Conservation (phyloP, 2,797 vertebrate genomes). For the Prunella strophiata region DNA sequence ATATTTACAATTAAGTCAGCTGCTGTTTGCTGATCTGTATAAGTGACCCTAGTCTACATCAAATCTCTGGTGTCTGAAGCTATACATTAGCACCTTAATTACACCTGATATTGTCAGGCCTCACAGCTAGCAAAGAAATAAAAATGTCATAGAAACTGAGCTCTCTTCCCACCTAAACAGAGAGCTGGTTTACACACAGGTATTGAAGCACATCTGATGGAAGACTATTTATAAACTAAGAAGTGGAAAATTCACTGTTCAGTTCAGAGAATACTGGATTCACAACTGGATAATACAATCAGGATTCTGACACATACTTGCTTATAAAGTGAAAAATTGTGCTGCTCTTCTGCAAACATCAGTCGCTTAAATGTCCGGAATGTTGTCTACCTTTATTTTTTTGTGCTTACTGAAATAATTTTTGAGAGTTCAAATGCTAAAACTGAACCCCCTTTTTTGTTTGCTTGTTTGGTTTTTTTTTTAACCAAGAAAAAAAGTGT, state of each 20-base stretch:
- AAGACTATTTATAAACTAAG: background rate
- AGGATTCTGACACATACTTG: background rate
- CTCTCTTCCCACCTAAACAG: background rate
- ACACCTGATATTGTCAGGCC: background rate
- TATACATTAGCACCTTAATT: background rate
- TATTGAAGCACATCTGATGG: background rate
- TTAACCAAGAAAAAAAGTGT: background rate
- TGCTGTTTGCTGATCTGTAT: background rate
- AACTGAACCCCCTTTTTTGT: rapidly evolving
- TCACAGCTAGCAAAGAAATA: background rate
- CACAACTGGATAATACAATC: background rate
- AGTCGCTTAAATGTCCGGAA: background rate
- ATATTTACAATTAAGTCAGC: background rate
- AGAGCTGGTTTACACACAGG: background rate
- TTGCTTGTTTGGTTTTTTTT: background rate
- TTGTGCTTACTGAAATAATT: background rate
- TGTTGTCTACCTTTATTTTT: background rate
- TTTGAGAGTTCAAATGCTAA: background rate
- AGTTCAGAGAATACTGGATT: background rate
- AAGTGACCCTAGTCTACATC: background rate
- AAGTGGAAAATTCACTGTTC: background rate
- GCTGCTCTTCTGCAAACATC: background rate
- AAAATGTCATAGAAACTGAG: background rate
- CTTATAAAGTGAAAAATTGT: background rate
- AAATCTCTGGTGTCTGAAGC: background rate